phyloP scores from a whole-genome alignment of 2,113 vertebrate genomes.

The Scomber scombrus region DNA sequence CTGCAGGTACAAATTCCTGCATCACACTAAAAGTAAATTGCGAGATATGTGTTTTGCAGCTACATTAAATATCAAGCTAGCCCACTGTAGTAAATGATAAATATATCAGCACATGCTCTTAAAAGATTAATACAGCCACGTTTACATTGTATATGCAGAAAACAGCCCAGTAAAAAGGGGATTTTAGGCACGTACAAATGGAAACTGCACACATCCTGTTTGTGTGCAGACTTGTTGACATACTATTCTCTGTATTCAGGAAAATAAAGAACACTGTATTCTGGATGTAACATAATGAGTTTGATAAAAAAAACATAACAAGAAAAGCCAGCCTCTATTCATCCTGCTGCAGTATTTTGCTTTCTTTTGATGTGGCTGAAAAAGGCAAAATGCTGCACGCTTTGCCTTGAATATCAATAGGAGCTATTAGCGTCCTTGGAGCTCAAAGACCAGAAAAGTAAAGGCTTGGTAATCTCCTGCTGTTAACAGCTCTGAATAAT shows the following conservation, averaged over 20 bases:
- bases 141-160: background rate
- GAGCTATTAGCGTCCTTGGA: constrained; percentile 7
- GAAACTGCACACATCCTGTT: too few relatives aligned
- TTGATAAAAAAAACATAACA: background rate
- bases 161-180: background rate
- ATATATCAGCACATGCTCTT: background rate
- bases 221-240: background rate
- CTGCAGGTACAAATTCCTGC: too few relatives aligned
- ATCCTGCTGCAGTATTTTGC: background rate
- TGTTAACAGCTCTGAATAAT: constrained; percentile 12
- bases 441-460: constrained; percentile 4
- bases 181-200: too few relatives aligned
- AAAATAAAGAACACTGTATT: too few relatives aligned
- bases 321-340: background rate
- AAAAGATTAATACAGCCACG: too few relatives aligned
- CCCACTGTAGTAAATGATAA: background rate
- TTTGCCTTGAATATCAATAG: constrained; percentile 10
- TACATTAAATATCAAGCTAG: background rate
- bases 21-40: background rate
- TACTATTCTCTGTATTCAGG: background rate
- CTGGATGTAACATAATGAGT: too few relatives aligned
- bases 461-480: constrained; percentile 4
- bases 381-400: background rate
- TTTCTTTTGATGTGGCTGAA: constrained; percentile 34
- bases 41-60: background rate